These are phyloP conservation scores for Argopecten irradians DNA, from an alignment of 1,140 invertebrate genomes.

Conservation along the genomic window DNA sequence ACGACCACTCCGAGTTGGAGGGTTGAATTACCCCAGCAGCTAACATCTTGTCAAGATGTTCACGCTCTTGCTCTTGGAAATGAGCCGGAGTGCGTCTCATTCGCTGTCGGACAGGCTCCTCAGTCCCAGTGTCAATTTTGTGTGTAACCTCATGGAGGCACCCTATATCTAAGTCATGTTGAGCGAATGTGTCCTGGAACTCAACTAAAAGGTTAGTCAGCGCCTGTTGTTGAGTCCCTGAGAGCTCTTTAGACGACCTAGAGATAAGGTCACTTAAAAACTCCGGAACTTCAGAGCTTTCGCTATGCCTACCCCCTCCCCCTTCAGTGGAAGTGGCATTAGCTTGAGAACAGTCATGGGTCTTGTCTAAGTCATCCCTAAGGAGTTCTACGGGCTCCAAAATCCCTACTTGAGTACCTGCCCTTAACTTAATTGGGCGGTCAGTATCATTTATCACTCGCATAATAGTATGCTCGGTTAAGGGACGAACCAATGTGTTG, in stretches of 20 bases:
- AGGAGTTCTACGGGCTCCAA: not conserved
- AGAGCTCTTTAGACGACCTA: not conserved
- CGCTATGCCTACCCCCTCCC: not conserved
- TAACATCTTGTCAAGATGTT: conserved; percentile 47
- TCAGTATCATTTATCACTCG: not conserved
- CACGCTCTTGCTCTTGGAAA: conserved; percentile 44
- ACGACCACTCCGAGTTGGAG: conserved; percentile 44
- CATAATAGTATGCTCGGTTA: not conserved
- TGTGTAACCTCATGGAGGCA: conserved; percentile 42
- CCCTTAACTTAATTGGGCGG: not conserved
- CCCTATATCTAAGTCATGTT: conserved; percentile 53
- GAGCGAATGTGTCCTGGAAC: conserved; percentile 52
- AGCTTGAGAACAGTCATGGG: not conserved
- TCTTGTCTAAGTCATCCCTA: not conserved
- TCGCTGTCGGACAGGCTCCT: conserved; percentile 32
- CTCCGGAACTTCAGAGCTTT: no score
- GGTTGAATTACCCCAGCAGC: conserved; percentile 49
- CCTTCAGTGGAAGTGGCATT: no score
- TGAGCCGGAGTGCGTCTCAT: conserved; percentile 33
- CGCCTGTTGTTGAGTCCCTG: not conserved
- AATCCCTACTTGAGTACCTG: not conserved
- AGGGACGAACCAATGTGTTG: no score
- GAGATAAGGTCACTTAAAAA: not conserved
- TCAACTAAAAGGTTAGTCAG: conserved; percentile 27
- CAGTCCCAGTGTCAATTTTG: conserved; percentile 48